Evolutionary conservation across 30 jellyfish, hydroid and myxozoan genomes (phyloP).

Genomic region (Aurelia sp.): DNA sequence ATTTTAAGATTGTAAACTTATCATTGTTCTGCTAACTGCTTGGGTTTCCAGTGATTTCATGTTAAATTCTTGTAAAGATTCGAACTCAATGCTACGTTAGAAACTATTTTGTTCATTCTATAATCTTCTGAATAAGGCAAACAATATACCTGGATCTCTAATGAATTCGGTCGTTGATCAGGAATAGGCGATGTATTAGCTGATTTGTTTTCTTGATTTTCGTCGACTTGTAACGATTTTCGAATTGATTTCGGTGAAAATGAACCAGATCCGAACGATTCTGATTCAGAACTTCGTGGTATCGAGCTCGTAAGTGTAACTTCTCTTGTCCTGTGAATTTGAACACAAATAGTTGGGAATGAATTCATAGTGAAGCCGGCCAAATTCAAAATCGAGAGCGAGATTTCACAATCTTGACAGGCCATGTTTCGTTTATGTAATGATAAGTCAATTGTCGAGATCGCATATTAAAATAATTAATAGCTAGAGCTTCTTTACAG

Average conservation of each 20-base stretch:
- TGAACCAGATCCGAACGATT: conserved; percentile 65
- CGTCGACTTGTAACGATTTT: conserved; percentile 60
- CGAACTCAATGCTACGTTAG: too few species aligned
- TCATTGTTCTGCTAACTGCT: too few species aligned
- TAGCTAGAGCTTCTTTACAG: too few species aligned
- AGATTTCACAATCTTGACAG: too few species aligned
- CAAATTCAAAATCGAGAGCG: too few species aligned
- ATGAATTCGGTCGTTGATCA: conserved; percentile 35
- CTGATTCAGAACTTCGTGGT: conserved; percentile 67
- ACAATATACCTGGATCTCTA: conserved; percentile 33
- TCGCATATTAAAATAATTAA: too few species aligned
- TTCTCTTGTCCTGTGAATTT: conserved; percentile 44
- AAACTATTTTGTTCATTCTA: neutral
- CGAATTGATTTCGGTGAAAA: conserved; percentile 73
- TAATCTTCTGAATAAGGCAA: neutral
- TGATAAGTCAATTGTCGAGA: too few species aligned
- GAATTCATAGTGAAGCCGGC: too few species aligned
- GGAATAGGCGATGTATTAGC: conserved; percentile 47
- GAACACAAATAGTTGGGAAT: neutral
- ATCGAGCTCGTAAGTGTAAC: conserved; percentile 62
- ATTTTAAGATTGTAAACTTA: too few species aligned
- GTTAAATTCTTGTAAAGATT: too few species aligned
- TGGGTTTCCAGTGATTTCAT: too few species aligned
- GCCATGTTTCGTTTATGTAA: too few species aligned
- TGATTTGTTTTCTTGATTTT: conserved; percentile 50